Base-by-base conservation (phyloP, 2,113 vertebrate genomes). In the Regulus satrapa region DNA sequence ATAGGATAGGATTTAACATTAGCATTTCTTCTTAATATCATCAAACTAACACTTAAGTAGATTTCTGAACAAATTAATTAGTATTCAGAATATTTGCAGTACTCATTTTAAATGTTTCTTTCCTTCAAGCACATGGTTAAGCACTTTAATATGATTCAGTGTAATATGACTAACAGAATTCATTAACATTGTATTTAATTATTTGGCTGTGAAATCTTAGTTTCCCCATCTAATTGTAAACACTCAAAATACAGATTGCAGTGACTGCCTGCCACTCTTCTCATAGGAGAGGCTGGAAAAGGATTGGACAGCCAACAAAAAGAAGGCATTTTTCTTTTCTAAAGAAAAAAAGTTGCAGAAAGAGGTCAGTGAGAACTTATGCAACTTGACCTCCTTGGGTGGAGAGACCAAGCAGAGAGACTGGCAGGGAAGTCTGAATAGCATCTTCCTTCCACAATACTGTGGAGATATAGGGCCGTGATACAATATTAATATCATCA, bases 31-130 rank as follows among this genome's bases (percentile, higher is more conserved):
- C 90, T 85, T 96, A 96, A 66, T 96, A 91, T 89, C 84, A 82
- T 92, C 78, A 96, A 95, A 94, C 89, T 97, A 89, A 86, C 76
- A 86, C 88, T 96, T 55, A 95, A 97, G 58, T 76, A 91, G 41
- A 93, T 95, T 97, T 96, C 77, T 96, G 43, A 97, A 94, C 73
- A 95, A 96, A 89, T 92, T 95, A 92, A 96, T 96, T 97, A 96
- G 92, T 93, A 98, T 97, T 97, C 96, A 71, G 93, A 78, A 96
- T 95, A 97, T 96, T 97, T 98, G 92, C 85, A 91, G 49, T 75
- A 91, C 45, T 91, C 66, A 52, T 32, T 94, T 95, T 76, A 95
- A 93, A 90, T 96, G 72, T 90, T 94, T 95, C 62, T 85, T 93
- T 94, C 54, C 85, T 96, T 88, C 78, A 90, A 97, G 88, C 92